phyloP scores from a whole-genome alignment of 2,797 vertebrate species.

The Clarias fuscus region DNA sequence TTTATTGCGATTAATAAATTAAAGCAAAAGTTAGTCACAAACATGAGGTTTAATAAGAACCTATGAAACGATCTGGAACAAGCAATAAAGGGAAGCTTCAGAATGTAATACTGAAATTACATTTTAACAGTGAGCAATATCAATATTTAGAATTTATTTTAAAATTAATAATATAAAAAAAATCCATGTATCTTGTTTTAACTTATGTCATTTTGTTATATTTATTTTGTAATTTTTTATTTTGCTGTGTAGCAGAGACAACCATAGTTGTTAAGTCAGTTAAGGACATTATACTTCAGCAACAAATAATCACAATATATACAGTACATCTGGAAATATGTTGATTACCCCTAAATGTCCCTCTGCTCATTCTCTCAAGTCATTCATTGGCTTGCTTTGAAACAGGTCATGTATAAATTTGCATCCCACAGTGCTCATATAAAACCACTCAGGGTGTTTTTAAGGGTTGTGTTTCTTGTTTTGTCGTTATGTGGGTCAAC shows the following conservation, averaged over 20 bases:
- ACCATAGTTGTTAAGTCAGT: not conserved
- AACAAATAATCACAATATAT: slow-evolving; percentile 25
- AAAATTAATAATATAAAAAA: not conserved
- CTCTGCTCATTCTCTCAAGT: not conserved
- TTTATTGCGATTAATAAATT: not conserved
- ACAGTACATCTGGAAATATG: slow-evolving; percentile 9
- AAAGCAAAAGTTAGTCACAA: not conserved
- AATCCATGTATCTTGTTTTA: not conserved
- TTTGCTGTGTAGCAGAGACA: slow-evolving; percentile 8
- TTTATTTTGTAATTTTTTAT: not conserved
- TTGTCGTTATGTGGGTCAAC: not conserved
- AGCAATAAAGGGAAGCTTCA: not conserved
- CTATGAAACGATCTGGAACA: not conserved
- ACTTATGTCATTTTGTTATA: not conserved
- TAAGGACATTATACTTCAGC: slow-evolving; percentile 6
- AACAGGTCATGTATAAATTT: not conserved
- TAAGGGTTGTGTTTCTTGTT: slow-evolving; percentile 8
- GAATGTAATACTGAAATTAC: not conserved
- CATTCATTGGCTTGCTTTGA: not conserved
- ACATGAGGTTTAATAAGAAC: not conserved
- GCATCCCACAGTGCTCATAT: not conserved
- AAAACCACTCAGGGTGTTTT: slow-evolving; percentile 2
- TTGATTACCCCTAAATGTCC: not conserved
- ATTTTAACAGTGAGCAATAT: not conserved
- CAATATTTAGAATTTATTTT: too few species aligned